Conservation (phyloP, 2,797 vertebrate genomes). For the Thamnophis elegans region DNA sequence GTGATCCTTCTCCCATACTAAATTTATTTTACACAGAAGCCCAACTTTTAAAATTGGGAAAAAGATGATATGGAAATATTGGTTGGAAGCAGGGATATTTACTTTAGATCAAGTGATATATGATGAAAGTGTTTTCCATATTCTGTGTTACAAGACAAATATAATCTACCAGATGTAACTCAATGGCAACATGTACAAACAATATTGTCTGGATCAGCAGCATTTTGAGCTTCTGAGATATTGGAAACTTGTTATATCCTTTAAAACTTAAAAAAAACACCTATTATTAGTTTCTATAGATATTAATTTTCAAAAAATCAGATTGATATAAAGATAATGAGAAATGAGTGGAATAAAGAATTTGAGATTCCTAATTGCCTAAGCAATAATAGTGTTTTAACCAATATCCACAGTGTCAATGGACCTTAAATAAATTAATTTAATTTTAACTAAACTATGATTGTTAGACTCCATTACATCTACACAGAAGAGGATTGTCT, state of each 20-base stretch:
- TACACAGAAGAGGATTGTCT: neutral
- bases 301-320: neutral
- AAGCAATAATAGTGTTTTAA: neutral
- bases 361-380: neutral
- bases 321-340: neutral
- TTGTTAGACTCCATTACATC: neutral
- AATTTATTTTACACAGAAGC: neutral
- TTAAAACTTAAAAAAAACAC: neutral
- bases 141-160: neutral
- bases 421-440: neutral
- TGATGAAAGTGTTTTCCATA: neutral
- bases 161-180: neutral
- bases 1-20: neutral
- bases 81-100: neutral
- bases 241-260: neutral
- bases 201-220: neutral
- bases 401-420: neutral
- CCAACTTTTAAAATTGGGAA: neutral
- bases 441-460: neutral
- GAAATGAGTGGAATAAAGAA: neutral
- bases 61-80: neutral
- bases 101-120: neutral
- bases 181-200: neutral
- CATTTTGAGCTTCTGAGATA: neutral
- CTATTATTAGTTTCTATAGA: neutral